phyloP scores from a whole-genome alignment of 2,797 vertebrate species.

The Coracias cyanogaster region DNA sequence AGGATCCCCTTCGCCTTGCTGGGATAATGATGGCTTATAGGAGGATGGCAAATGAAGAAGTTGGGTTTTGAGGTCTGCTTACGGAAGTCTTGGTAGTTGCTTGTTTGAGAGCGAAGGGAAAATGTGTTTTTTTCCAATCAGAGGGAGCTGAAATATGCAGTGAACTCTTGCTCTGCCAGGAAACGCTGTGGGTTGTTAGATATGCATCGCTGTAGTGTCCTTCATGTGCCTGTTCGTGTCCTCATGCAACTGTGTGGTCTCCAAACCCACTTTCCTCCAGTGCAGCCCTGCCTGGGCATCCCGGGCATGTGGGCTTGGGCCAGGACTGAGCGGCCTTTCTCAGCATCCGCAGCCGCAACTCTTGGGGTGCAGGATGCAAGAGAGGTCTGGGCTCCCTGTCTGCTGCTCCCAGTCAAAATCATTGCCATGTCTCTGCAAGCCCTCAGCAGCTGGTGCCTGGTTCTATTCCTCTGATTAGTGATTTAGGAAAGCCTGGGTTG shows the following conservation, averaged over 20 bases:
- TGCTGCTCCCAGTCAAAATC: background rate
- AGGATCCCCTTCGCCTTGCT: background rate
- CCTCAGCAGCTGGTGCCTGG: accelerated
- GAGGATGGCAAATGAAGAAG: background rate
- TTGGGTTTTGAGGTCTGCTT: background rate
- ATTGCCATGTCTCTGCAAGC: accelerated
- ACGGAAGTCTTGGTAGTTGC: background rate
- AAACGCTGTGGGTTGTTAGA: background rate
- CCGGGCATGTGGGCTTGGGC: background rate
- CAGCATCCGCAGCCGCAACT: accelerated
- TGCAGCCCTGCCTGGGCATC: background rate
- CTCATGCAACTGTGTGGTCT: background rate
- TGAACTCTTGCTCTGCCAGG: background rate
- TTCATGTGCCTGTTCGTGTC: background rate
- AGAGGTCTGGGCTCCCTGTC: background rate
- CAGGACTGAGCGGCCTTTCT: background rate
- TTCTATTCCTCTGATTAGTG: background rate
- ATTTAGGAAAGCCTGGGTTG: background rate
- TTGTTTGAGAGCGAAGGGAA: background rate
- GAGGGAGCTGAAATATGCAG: accelerated
- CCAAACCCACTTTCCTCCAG: background rate
- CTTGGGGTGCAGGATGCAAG: accelerated
- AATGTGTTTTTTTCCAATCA: accelerated
- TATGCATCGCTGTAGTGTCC: background rate
- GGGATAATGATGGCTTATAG: background rate